These are phyloP conservation scores for Notodonta dromedarius DNA, from an alignment of 2,888 invertebrate genomes.

Conservation along the genomic window DNA sequence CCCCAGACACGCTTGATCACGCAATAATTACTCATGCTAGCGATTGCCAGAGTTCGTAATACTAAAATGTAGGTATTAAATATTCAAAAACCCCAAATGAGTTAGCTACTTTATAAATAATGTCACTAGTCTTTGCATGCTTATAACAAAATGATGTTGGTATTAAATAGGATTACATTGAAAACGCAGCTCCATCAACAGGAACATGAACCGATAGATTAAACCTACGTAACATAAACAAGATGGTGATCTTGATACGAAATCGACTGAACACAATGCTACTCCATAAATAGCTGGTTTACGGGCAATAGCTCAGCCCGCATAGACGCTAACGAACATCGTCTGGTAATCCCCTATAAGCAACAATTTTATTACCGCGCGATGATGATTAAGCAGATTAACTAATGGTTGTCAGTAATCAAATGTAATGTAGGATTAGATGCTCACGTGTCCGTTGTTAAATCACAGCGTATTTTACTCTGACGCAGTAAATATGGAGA, in stretches of 20 bases:
- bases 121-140: background rate
- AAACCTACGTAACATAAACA: constrained; percentile 25
- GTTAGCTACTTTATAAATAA: background rate
- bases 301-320: constrained; percentile 53
- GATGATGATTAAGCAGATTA: constrained; percentile 61
- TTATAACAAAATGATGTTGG: background rate
- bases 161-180: constrained; percentile 1
- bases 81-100: no score
- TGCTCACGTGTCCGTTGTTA: constrained; percentile 33
- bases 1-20: constrained; percentile 48
- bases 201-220: constrained; percentile 18
- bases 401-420: constrained; percentile 63
- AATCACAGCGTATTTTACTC: constrained; percentile 19
- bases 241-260: constrained; percentile 24
- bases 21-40: constrained; percentile 21
- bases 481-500: background rate
- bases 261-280: constrained; percentile 35
- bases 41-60: no score
- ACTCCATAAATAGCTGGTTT: constrained; percentile 48
- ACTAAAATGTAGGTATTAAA: no score
- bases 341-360: constrained; percentile 52
- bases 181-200: constrained; percentile 11
- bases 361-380: constrained; percentile 59
- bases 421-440: constrained; percentile 51
- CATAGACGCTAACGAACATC: constrained; percentile 48